A percentile compares a stretch with the other conserved stretches of the same genome.
Conservation (phyloP, 1,140 invertebrate species). For the Orius insidiosus region DNA sequence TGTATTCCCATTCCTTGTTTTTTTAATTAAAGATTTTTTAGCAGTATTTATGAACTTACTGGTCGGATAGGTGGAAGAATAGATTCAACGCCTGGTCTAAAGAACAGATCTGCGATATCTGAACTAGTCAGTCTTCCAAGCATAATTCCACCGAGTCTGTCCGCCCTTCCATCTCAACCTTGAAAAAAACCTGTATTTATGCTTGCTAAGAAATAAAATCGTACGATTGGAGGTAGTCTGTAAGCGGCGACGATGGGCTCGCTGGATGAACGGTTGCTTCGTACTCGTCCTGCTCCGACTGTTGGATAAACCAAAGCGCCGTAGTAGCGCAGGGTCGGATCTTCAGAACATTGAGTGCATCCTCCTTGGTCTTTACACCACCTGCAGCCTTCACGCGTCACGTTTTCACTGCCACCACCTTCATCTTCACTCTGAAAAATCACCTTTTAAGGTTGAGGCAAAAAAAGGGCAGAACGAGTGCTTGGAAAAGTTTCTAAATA, state of each 20-base stretch:
- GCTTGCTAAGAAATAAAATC: too few relatives aligned
- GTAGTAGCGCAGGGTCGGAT: conserved; percentile 19
- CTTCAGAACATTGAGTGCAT: conserved; percentile 8
- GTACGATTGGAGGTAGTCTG: conserved; percentile 23
- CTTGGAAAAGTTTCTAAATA: too few relatives aligned
- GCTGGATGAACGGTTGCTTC: conserved; percentile 21
- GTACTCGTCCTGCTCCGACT: conserved; percentile 19
- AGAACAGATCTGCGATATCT: conserved; percentile 22
- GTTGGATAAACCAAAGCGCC: conserved; percentile 20
- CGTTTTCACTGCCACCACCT: background rate
- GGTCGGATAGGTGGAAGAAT: conserved; percentile 16
- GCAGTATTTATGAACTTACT: conserved; percentile 11
- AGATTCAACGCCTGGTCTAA: conserved; percentile 22
- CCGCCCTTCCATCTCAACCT: conserved; percentile 13
- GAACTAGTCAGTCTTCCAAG: conserved; percentile 22
- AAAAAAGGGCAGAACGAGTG: too few relatives aligned
- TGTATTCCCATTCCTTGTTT: conserved; percentile 8
- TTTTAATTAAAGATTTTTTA: background rate
- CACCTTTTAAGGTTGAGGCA: too few relatives aligned
- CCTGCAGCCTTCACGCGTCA: background rate
- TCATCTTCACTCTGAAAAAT: background rate
- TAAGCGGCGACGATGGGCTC: conserved; percentile 21
- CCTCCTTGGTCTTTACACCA: conserved; percentile 12
- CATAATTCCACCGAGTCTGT: conserved; percentile 22
- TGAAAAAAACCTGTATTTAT: too few relatives aligned